phyloP scores from a whole-genome alignment of 2,113 vertebrate species.

The Gnathonemus echidnorhynchus region DNA sequence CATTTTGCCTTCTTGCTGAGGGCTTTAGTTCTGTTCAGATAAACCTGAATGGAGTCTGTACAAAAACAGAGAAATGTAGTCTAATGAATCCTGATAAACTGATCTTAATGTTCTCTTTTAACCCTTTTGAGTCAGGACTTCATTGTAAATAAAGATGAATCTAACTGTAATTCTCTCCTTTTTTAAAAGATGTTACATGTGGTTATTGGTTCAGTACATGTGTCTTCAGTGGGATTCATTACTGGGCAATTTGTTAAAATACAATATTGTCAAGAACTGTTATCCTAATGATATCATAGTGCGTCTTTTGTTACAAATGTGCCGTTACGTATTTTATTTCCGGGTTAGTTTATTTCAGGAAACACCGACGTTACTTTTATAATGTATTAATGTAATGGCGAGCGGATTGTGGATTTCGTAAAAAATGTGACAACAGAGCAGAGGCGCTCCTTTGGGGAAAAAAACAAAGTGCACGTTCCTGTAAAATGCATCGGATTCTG shows the following conservation, averaged over 20 bases:
- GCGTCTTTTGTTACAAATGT: not conserved
- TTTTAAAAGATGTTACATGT: not conserved
- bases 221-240: not conserved
- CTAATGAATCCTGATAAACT: constrained; percentile 61
- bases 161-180: constrained; percentile 57
- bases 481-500: not conserved
- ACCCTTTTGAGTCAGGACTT: constrained; percentile 56
- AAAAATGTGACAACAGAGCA: not conserved
- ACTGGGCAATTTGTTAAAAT: not conserved
- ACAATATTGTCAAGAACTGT: not conserved
- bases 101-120: constrained; percentile 48
- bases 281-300: not conserved
- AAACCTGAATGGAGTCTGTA: constrained; percentile 64
- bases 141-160: constrained; percentile 78
- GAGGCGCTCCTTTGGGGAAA: not conserved
- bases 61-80: constrained; percentile 53
- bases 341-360: not conserved
- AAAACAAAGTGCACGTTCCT: not conserved
- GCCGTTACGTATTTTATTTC: not conserved
- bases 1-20: constrained; percentile 46
- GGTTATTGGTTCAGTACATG: not conserved
- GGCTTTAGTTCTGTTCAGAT: constrained; percentile 36
- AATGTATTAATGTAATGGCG: not conserved
- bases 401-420: not conserved
- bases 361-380: not conserved